Conservation (phyloP, 2,888 invertebrate species). For the Amiota minor region DNA sequence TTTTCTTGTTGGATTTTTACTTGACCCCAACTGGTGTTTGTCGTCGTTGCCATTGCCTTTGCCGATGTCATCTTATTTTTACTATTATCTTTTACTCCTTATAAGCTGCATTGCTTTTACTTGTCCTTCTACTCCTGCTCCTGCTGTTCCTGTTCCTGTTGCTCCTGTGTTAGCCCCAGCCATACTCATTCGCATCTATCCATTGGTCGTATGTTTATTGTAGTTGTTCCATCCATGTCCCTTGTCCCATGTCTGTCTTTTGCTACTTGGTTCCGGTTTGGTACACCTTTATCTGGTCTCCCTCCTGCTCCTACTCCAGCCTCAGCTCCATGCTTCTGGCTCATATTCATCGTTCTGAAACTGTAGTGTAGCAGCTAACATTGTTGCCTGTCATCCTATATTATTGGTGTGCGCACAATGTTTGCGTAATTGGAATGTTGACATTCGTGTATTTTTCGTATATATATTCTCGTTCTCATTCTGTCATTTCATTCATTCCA, state of each 20-base stretch:
- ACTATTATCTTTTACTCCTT: conserved; percentile 6
- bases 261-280: conserved; percentile 3
- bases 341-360: neutral
- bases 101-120: conserved; percentile 29
- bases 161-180: neutral
- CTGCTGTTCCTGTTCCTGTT: neutral
- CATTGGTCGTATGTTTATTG: neutral
- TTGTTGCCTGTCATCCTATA: conserved; percentile 60
- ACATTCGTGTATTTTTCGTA: conserved; percentile 59
- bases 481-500: too few relatives aligned
- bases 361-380: neutral
- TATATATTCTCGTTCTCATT: conserved; percentile 33
- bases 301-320: neutral
- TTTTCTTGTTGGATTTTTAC: neutral
- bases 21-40: conserved; percentile 10
- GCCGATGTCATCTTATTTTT: neutral
- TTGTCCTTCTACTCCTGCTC: conserved; percentile 25
- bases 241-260: neutral
- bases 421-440: conserved; percentile 70
- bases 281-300: neutral
- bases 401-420: conserved; percentile 70
- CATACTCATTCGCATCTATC: neutral
- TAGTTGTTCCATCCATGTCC: neutral
- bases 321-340: neutral
- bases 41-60: neutral